These are phyloP conservation scores for Clarias magur DNA, from an alignment of 2,113 vertebrate genomes.

Conservation along the genomic window DNA sequence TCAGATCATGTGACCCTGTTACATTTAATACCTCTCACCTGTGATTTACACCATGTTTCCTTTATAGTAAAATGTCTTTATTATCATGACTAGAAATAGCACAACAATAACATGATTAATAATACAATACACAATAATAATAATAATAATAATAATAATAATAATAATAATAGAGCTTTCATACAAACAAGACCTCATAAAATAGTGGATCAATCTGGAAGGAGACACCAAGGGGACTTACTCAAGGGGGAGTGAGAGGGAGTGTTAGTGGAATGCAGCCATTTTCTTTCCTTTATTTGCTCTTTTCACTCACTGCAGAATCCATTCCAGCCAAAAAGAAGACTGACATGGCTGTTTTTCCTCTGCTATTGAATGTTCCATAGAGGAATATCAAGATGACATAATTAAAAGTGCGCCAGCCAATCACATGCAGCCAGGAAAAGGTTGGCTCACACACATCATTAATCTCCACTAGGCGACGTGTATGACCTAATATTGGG, in stretches of 20 bases:
- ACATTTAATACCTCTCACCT: neutral
- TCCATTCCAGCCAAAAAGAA: neutral
- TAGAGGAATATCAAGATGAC: neutral
- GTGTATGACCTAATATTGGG: neutral
- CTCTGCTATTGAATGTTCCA: conserved; percentile 10
- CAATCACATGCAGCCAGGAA: neutral
- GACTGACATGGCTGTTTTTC: conserved; percentile 17
- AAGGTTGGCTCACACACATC: neutral
- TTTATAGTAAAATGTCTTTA: neutral
- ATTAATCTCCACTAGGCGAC: neutral
- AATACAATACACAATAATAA: neutral
- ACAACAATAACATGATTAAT: too few species aligned
- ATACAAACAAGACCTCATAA: neutral
- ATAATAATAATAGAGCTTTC: too few species aligned
- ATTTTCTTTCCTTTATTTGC: neutral
- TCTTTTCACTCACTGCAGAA: neutral
- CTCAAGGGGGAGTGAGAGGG: conserved; percentile 3
- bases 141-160: too few species aligned
- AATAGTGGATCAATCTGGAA: conserved; percentile 1
- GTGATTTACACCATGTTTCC: neutral
- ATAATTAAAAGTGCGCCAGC: neutral
- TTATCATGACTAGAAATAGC: too few species aligned
- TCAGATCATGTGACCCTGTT: neutral
- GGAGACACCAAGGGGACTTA: neutral
- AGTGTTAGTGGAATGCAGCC: neutral